A percentile compares a stretch with the other conserved stretches of the same genome.
Evolutionary conservation across 2,113 vertebrate species (phyloP).

Genomic region (Epinephelus fuscoguttatus): DNA sequence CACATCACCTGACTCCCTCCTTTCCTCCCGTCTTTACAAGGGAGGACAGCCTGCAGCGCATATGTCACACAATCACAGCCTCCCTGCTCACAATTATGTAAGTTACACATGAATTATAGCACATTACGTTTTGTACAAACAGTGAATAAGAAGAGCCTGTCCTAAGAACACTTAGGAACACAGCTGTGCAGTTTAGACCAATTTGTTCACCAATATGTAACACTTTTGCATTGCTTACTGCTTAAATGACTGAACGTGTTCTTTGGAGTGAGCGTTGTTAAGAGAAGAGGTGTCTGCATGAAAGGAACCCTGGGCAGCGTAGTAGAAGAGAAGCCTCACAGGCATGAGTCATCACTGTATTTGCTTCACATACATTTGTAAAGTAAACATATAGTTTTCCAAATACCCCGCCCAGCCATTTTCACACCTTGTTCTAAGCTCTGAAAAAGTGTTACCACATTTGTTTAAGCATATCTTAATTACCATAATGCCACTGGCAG

Average conservation of each 20-base stretch:
- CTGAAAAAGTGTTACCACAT: background rate
- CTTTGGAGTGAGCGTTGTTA: background rate
- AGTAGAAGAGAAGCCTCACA: background rate
- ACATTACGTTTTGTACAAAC: too few species aligned
- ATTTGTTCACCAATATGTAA: background rate
- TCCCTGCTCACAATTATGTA: too few species aligned
- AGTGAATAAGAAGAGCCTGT: too few species aligned
- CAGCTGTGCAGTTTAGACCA: background rate
- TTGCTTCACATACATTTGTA: background rate
- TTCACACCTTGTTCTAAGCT: background rate
- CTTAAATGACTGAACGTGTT: background rate
- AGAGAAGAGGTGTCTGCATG: background rate
- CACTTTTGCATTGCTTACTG: background rate
- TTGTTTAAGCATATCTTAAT: conserved; percentile 13
- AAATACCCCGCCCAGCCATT: background rate
- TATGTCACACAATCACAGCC: too few species aligned
- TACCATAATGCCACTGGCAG: conserved; percentile 3
- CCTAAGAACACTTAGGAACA: background rate
- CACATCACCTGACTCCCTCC: too few species aligned
- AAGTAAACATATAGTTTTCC: background rate
- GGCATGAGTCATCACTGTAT: background rate
- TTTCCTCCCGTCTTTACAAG: too few species aligned
- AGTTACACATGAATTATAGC: too few species aligned
- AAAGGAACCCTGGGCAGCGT: background rate
- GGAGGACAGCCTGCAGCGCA: too few species aligned